These are phyloP conservation scores for Tryphoninae sp. DNA, from an alignment of 2,888 invertebrate genomes.

Conservation along the genomic window DNA sequence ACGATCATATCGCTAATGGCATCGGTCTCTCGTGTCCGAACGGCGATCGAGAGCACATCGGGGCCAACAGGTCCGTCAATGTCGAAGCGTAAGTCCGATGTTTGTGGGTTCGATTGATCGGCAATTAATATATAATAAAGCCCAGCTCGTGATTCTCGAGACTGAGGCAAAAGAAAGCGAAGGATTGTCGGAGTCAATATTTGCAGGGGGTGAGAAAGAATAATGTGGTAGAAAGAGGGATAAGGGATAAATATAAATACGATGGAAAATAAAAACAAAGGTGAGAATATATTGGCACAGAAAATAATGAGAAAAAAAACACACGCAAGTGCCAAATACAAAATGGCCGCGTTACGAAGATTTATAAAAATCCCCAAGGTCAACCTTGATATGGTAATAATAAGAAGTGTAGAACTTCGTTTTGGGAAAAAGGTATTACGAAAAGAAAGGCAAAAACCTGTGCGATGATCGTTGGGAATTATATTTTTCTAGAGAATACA, in stretches of 20 bases:
- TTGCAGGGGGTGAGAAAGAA: no score
- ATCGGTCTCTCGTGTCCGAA: slow-evolving; percentile 38
- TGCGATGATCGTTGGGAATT: slow-evolving; percentile 60
- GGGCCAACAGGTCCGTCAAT: slow-evolving; percentile 54
- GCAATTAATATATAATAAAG: slow-evolving; percentile 18
- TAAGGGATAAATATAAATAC: not conserved
- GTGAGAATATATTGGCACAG: no score
- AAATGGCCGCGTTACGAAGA: not conserved
- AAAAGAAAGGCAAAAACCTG: not conserved
- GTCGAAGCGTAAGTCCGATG: slow-evolving; percentile 63
- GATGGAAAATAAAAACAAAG: not conserved
- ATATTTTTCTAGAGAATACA: slow-evolving; percentile 75
- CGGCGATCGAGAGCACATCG: slow-evolving; percentile 48
- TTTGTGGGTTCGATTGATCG: slow-evolving; percentile 25
- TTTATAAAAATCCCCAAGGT: no score
- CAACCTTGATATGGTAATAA: no score
- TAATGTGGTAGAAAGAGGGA: no score
- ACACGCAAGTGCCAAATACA: not conserved
- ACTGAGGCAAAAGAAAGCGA: not conserved
- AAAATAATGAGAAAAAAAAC: not conserved
- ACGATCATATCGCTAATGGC: slow-evolving; percentile 4
- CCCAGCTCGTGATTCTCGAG: not conserved
- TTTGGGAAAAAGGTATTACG: not conserved
- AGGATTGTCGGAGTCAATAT: no score
- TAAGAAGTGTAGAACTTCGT: not conserved